These are phyloP conservation scores for Epistrophe eligans DNA, from an alignment of 2,888 invertebrate genomes.

Conservation along the genomic window DNA sequence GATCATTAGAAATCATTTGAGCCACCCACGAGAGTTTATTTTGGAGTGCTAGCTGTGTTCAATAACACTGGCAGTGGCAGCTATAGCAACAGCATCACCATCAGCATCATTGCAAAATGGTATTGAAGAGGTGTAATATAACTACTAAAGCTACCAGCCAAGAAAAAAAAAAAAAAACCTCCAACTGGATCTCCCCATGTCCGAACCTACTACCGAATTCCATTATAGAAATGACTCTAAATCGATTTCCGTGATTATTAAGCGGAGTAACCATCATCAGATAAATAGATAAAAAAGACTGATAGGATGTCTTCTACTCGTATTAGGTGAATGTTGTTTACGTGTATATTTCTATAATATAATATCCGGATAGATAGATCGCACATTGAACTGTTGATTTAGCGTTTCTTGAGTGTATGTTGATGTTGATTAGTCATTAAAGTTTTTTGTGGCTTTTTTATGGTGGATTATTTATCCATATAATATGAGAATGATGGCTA, in stretches of 20 bases:
- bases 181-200: slow-evolving; percentile 56
- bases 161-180: slow-evolving; percentile 12
- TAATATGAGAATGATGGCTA: not conserved
- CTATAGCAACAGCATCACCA: not conserved
- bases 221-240: slow-evolving; percentile 63
- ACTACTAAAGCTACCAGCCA: slow-evolving; percentile 41
- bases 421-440: slow-evolving; percentile 55
- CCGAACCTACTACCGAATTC: slow-evolving; percentile 64
- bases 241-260: slow-evolving; percentile 73
- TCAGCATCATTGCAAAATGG: slow-evolving; percentile 8
- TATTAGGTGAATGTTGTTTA: slow-evolving; percentile 11
- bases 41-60: not conserved
- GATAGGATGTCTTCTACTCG: slow-evolving; percentile 14
- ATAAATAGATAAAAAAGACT: slow-evolving; percentile 43
- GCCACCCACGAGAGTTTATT: slow-evolving; percentile 61
- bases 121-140: slow-evolving; percentile 36
- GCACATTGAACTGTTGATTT: slow-evolving; percentile 66
- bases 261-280: slow-evolving; percentile 51
- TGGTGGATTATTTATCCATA: slow-evolving; percentile 10
- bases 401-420: slow-evolving; percentile 25
- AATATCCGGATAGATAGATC: not conserved
- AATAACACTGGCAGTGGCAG: not conserved
- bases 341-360: too few relatives aligned
- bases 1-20: slow-evolving; percentile 70
- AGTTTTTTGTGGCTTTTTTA: slow-evolving; percentile 34